Evolutionary conservation across 2,113 vertebrate genomes (phyloP).

Genomic region (Protobothrops flavoviridis): DNA sequence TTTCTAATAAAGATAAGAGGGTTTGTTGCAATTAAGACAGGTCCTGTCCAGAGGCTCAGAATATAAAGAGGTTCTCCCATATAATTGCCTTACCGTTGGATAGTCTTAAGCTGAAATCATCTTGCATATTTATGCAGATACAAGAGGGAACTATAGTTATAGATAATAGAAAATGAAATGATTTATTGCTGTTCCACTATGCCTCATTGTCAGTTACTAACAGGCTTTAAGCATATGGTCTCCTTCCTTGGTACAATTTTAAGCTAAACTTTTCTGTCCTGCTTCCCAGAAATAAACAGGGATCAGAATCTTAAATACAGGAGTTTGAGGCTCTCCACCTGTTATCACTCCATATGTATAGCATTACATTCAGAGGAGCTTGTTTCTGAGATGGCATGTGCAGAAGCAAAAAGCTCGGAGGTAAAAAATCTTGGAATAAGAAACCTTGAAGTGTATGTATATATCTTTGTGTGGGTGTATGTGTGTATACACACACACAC

Average conservation of each 20-base stretch:
- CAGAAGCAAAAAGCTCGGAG: neutral
- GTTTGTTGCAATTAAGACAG: neutral
- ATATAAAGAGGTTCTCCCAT: neutral
- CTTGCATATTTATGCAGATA: neutral
- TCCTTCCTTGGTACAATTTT: neutral
- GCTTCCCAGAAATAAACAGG: neutral
- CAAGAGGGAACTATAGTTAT: slow-evolving; percentile 38
- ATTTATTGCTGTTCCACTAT: neutral
- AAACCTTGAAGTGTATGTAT: neutral
- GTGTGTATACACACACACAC: no score
- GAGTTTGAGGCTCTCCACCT: neutral
- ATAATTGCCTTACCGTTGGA: neutral
- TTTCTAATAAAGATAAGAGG: neutral
- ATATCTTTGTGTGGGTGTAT: no score
- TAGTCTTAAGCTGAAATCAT: neutral
- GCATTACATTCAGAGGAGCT: neutral
- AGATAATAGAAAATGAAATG: neutral
- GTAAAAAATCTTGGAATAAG: neutral
- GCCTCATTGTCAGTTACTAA: slow-evolving; percentile 14
- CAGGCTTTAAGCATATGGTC: neutral
- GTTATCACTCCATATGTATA: neutral
- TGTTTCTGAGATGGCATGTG: neutral
- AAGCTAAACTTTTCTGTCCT: neutral
- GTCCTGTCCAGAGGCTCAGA: neutral
- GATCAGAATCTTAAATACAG: neutral